Conservation (phyloP, 2,888 invertebrate species). For the Bellardia bayeri region DNA sequence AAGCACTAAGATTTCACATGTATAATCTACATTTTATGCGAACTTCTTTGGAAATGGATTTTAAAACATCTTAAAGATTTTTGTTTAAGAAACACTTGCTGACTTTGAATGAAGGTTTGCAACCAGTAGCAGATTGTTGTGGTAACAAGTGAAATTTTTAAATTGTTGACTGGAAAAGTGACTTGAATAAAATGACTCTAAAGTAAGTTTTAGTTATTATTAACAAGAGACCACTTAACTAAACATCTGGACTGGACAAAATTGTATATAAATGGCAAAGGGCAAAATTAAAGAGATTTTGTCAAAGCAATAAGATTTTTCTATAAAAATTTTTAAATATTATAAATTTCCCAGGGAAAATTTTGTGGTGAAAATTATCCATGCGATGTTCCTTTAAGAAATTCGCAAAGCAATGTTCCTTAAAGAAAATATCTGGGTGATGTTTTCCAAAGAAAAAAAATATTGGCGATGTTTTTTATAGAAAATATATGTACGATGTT, state of each 20-base stretch:
- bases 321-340: no score
- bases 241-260: background rate
- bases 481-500: no score
- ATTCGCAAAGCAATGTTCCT: no score
- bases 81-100: constrained; percentile 46
- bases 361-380: no score
- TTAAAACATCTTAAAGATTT: constrained; percentile 41
- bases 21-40: constrained; percentile 45
- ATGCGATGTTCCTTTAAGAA: no score
- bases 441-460: no score
- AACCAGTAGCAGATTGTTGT: background rate
- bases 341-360: no score
- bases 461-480: no score
- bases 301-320: no score
- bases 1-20: constrained; percentile 38
- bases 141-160: constrained; percentile 13
- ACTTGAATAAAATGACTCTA: background rate
- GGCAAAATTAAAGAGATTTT: background rate
- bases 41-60: constrained; percentile 43
- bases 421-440: no score
- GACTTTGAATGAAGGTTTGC: background rate
- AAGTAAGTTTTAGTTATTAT: background rate
- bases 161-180: constrained; percentile 2
- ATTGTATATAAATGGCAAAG: background rate
- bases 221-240: background rate